Evolutionary conservation across 2,797 vertebrate species (phyloP), one percentile per base, ranked within the genome.

Genomic region (Tadarida brasiliensis): DNA sequence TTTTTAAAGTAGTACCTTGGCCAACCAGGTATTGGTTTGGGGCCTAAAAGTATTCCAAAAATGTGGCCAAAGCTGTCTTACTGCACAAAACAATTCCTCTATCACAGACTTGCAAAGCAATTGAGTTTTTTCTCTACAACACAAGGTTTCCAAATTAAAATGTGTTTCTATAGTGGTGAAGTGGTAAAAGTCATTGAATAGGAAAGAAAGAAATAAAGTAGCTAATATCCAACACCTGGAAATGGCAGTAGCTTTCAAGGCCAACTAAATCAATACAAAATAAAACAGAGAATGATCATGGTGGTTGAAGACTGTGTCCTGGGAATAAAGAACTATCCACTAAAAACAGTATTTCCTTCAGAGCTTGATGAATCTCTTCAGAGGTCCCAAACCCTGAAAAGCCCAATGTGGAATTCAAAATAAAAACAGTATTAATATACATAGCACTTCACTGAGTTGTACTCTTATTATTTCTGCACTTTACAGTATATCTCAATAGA

Each of bases 131-230:
- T 61, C 63, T 74, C 33, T 54, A 80, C 5, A 87, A 83, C 12
- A 49, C 9, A 83, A 0, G 0, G 26, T 65, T 91, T 83, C 44
- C 51, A 76, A 80, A 24, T 81, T 76, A 67, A 85, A 26, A 67
- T 8, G 2, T 94, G n/a, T 71, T 84, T 87, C 70, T 82, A 26
- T 76, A 90, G 80, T 68, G 80, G 33, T 90, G 96, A 97, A 87
- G 28, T 44, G 8, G 22, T 15, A 77, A 95, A 88, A 88, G 26
- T 87, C 39, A 56, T 7, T 78, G 39, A 90, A 14, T 49, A 91
- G 54, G 28, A 80, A 86, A 76, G 35, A 82, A 39, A 88, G 35
- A 28, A 35, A 67, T 56, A 56, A 54, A 81, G 30, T 87, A 93
- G 67, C 22, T 92, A 56, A 88, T 49, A 16, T 24, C n/a, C n/a